phyloP scores from a whole-genome alignment of 2,888 invertebrate genomes.

The Pyrocoelia pectoralis region DNA sequence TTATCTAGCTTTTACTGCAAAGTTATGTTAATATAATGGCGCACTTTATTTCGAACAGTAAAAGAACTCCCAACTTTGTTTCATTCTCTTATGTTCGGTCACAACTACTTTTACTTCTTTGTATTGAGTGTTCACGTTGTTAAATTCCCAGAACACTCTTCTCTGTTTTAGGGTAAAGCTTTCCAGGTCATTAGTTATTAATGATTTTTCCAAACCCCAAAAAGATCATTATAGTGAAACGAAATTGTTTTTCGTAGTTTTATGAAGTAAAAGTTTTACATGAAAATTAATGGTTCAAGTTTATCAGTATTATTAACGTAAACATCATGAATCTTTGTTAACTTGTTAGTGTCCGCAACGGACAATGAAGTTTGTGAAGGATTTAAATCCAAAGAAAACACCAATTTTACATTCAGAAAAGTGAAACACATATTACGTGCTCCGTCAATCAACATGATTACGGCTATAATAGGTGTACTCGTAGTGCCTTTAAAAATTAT shows the following conservation, averaged over 20 bases:
- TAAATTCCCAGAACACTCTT: slow-evolving; percentile 32
- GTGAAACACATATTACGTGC: too few species aligned
- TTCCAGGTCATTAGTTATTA: slow-evolving; percentile 35
- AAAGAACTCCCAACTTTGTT: slow-evolving; percentile 7
- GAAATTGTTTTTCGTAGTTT: slow-evolving; percentile 11
- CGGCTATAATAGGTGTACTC: too few species aligned
- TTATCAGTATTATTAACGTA: slow-evolving; percentile 2
- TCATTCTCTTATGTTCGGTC: slow-evolving; percentile 20
- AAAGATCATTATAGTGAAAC: not conserved
- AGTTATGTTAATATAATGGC: slow-evolving; percentile 15
- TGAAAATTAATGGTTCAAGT: slow-evolving; percentile 30
- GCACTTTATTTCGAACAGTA: slow-evolving; percentile 12
- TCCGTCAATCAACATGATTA: too few species aligned
- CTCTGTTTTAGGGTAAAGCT: slow-evolving; percentile 23
- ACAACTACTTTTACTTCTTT: slow-evolving; percentile 25
- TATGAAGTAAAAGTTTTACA: slow-evolving; percentile 5
- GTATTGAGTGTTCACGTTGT: slow-evolving; percentile 24
- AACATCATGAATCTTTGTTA: slow-evolving; percentile 41
- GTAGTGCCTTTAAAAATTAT: too few species aligned
- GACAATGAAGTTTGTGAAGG: too few species aligned
- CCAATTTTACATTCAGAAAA: too few species aligned
- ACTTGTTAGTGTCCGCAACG: slow-evolving; percentile 19
- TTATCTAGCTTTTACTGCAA: slow-evolving; percentile 22
- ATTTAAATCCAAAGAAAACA: too few species aligned
- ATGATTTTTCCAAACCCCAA: slow-evolving; percentile 27